A percentile compares a stretch with the other conserved stretches of the same genome.
These are phyloP conservation scores for Orthosia gothica DNA, from an alignment of 2,888 invertebrate genomes.

Conservation along the genomic window DNA sequence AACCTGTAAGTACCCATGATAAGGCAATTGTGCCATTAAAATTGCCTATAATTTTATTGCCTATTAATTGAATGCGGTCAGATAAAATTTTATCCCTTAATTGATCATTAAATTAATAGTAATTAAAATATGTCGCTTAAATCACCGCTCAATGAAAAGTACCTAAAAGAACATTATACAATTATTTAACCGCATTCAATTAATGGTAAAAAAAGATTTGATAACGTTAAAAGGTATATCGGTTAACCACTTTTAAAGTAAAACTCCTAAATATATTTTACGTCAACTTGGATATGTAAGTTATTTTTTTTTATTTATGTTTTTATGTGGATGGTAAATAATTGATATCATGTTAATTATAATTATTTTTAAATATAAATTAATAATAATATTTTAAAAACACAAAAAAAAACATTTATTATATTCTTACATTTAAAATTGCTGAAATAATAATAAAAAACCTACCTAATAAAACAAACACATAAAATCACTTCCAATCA, in stretches of 20 bases:
- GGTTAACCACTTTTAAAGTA: background rate
- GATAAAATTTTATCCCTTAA: too few species aligned
- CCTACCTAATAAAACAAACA: slow-evolving; percentile 53
- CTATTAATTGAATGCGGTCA: background rate
- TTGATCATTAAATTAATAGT: too few species aligned
- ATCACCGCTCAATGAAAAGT: too few species aligned
- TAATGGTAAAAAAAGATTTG: background rate
- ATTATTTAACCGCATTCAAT: background rate
- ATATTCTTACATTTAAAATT: background rate
- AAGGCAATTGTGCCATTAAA: too few species aligned
- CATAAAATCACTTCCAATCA: slow-evolving; percentile 51
- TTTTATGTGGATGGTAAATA: background rate
- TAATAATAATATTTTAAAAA: background rate
- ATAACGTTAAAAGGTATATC: background rate
- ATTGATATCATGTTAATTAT: background rate
- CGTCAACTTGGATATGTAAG: too few species aligned
- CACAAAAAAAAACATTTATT: background rate
- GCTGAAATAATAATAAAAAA: background rate
- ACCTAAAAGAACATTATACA: too few species aligned
- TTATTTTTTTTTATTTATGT: too few species aligned
- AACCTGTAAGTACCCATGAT: too few species aligned
- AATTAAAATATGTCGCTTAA: too few species aligned
- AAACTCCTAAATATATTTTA: background rate
- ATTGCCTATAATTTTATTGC: background rate
- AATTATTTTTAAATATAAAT: background rate